These are phyloP conservation scores for Caenorhabditis latens DNA, from an alignment of 1,140 invertebrate species.

Conservation along the genomic window DNA sequence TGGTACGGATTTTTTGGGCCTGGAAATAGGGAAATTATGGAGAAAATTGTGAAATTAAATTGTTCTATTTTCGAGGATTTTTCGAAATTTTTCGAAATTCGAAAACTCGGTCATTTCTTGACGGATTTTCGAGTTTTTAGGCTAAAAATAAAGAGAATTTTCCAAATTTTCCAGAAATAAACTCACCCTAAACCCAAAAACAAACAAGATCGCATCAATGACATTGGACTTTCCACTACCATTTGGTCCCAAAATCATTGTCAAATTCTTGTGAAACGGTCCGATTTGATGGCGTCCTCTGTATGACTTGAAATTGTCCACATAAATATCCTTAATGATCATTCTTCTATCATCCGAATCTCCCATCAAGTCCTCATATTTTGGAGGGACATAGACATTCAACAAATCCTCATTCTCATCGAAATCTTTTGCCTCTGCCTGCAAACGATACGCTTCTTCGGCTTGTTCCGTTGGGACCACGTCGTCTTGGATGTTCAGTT, in stretches of 20 bases:
- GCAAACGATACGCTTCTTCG: too few relatives aligned
- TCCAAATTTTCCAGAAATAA: neutral
- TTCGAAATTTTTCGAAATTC: slow-evolving; percentile 93
- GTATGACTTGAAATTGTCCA: slow-evolving; percentile 97
- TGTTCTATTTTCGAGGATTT: slow-evolving; percentile 93
- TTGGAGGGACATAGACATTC: neutral
- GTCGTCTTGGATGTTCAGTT: too few relatives aligned
- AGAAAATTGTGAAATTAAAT: too few relatives aligned
- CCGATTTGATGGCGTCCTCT: slow-evolving; percentile 82
- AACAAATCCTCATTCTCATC: slow-evolving; percentile 13
- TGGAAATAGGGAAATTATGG: slow-evolving; percentile 86
- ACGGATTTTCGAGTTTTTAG: too few relatives aligned
- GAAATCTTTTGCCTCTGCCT: neutral
- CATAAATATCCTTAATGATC: slow-evolving; percentile 91
- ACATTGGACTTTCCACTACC: slow-evolving; percentile 99
- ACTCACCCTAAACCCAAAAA: slow-evolving; percentile 84
- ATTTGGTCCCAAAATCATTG: slow-evolving; percentile 96
- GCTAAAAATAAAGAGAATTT: too few relatives aligned
- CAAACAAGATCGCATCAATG: slow-evolving; percentile 99
- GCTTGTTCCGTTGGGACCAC: too few relatives aligned
- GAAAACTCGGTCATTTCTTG: too few relatives aligned
- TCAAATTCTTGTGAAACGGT: slow-evolving; percentile 84
- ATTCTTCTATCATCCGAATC: slow-evolving; percentile 81
- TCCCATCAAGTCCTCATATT: neutral
- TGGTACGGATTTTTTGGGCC: slow-evolving; percentile 17